Base-by-base conservation (phyloP, 92 coral and sea anemone genomes). In the Porites divaricata region DNA sequence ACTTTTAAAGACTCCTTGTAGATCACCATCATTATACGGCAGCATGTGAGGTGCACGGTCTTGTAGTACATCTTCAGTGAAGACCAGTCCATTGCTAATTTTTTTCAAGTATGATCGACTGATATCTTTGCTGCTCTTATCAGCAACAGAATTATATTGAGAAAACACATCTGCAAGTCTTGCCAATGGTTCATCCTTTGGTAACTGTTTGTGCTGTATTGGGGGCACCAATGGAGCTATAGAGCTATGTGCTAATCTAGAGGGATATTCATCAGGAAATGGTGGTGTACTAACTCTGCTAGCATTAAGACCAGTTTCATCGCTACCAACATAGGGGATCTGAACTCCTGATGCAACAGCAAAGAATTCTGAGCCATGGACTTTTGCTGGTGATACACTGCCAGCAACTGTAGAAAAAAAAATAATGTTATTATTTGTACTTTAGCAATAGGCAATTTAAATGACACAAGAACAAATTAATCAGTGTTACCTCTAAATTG, bases 301-400 rank as follows among this genome's bases (percentile, higher is more conserved):
- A 2, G 48, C 58, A 75, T 76, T 75, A 5, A 76, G 45, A 11
- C 88, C 85, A 63, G 94, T 87, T 68, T 87, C 98, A 77, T 93
- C 98, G 57, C 85, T 86, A 0, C 99, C 99, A 85, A 96, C 99
- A 74, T 95, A 95, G 21, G 98, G 99, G 20, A 95, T 90, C 67
- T 96, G 99, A 12, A 96, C 95, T 28, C 99, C 98, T 49, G 93
- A 87, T 4, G 99, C 99, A 17, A 95, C 96, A 6, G 99, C 93
- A 73, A 96, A 96, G 74, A 96, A 88, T 81, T 96, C 97, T 16
- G 97, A 98, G 17, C 99, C 97, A 73, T 89, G 94, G 53, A 92
- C 83, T 84, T 89, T 92, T n/a, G 89, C n/a, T n/a, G n/a, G n/a
- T n/a, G n/a, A n/a, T n/a, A n/a, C 89, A 69, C 83, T 89, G 65